phyloP scores from a whole-genome alignment of 2,797 vertebrate genomes.

The Catharus ustulatus region DNA sequence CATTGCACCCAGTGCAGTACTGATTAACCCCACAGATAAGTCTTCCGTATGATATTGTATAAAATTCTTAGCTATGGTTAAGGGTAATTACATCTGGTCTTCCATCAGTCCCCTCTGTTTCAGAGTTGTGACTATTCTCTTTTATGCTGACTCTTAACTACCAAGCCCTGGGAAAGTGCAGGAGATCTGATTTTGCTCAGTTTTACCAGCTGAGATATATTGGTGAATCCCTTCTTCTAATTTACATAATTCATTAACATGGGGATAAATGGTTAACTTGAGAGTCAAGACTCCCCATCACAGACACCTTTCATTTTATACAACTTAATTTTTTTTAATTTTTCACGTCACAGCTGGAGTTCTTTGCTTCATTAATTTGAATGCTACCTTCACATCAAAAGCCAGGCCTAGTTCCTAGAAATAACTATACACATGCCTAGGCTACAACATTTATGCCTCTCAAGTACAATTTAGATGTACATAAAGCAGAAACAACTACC shows the following conservation, averaged over 20 bases:
- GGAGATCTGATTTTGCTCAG: not conserved
- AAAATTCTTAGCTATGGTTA: not conserved
- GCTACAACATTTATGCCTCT: rapidly evolving
- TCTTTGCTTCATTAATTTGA: not conserved
- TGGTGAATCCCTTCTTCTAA: not conserved
- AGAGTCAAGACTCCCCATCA: not conserved
- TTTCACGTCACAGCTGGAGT: not conserved
- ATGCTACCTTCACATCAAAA: not conserved
- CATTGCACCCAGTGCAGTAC: not conserved
- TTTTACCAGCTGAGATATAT: not conserved
- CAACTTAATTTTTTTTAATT: too few species aligned
- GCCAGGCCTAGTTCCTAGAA: not conserved
- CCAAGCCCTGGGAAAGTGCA: not conserved
- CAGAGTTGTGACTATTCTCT: not conserved
- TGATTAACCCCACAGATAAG: not conserved
- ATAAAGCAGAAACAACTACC: not conserved
- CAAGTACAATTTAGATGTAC: not conserved
- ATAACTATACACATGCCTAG: rapidly evolving
- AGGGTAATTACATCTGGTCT: not conserved
- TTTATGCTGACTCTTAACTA: not conserved
- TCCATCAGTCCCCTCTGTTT: not conserved
- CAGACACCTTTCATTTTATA: not conserved
- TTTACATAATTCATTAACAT: not conserved
- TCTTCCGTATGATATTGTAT: not conserved
- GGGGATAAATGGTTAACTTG: not conserved